These are phyloP conservation scores for Protaetia brevitarsis DNA, from an alignment of 1,140 invertebrate genomes.

Conservation along the genomic window DNA sequence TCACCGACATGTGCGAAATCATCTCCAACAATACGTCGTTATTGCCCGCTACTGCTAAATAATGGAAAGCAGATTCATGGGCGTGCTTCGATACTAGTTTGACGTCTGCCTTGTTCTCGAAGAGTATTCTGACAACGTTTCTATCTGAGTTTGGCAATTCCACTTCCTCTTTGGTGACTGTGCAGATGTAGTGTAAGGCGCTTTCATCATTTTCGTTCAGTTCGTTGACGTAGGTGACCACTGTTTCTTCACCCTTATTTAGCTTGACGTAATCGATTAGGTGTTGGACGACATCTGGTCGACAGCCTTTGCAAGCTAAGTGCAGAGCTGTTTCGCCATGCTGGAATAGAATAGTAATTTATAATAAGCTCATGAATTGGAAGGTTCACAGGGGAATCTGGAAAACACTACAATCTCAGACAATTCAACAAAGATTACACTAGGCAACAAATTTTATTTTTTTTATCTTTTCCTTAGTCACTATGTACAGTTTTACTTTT, in stretches of 20 bases:
- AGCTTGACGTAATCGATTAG: constrained; percentile 82
- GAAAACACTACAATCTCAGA: too few species aligned
- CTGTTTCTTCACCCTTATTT: constrained; percentile 65
- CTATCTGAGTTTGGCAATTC: constrained; percentile 76
- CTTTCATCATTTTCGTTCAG: constrained; percentile 89
- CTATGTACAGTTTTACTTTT: too few species aligned
- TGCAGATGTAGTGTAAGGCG: constrained; percentile 84
- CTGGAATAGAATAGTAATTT: constrained; percentile 51
- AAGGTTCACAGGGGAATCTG: not conserved
- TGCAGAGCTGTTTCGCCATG: constrained; percentile 94
- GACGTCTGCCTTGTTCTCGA: constrained; percentile 88
- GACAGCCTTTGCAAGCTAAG: constrained; percentile 80
- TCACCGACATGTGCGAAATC: constrained; percentile 81
- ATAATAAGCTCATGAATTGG: not conserved
- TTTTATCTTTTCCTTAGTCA: too few species aligned
- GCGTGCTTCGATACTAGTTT: constrained; percentile 79
- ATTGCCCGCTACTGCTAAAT: constrained; percentile 91
- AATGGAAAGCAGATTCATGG: constrained; percentile 92
- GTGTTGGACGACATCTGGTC: constrained; percentile 79
- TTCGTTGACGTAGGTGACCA: constrained; percentile 74
- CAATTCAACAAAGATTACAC: too few species aligned
- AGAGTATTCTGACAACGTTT: constrained; percentile 82
- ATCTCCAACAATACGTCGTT: constrained; percentile 93
- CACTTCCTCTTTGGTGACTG: constrained; percentile 75
- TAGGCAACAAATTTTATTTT: too few species aligned